Base-by-base conservation (phyloP, 2,797 vertebrate species). In the Acipenser oxyrinchus region DNA sequence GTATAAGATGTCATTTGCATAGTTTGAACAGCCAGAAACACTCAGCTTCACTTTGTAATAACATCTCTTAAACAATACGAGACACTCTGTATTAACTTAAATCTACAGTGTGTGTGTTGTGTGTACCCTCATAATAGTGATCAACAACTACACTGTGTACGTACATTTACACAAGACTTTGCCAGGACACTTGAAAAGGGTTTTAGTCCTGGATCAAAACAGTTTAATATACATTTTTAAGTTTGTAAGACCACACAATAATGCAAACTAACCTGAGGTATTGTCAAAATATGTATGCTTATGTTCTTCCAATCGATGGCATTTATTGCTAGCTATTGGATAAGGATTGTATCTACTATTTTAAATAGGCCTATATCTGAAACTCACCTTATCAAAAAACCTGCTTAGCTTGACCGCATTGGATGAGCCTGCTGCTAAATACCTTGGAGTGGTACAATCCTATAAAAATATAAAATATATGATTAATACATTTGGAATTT, bases 361-460 rank as follows among this genome's bases (percentile, higher is more conserved):
- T 37, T 37, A 37, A 37, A 37, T 37, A 37, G 37, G 37, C 37
- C 37, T 5, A 37, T 5, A 37, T 37, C 5, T 37, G 37, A 55
- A 4, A 70, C 75, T 87, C 83, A 97, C 96, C 92, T 99, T 99
- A 88, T 99, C 97, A 86, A 97, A 99, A 79, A 99, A 99, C 69
- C 95, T 87, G 82, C 96, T 99, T 11, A 99, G 86, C 79, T 99
- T 99, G 76, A 99, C 97, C 71, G 96, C 97, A 71, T 99, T 99
- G 70, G 96, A 99, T 10, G 97, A 97, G 51, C 97, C 96, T 69
- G 97, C 95, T 73, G 96, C 96, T 51, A 99, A 85, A 74, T 94
- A 97, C 6, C 94, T 86, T 2, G 94, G 92, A 84, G 93, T 96
- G 72, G 96, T 99, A 79, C 92, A 97, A 76, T 99, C 96, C 97